These are phyloP conservation scores for Eustalomyia histrio DNA, from an alignment of 2,888 invertebrate genomes.

Conservation along the genomic window DNA sequence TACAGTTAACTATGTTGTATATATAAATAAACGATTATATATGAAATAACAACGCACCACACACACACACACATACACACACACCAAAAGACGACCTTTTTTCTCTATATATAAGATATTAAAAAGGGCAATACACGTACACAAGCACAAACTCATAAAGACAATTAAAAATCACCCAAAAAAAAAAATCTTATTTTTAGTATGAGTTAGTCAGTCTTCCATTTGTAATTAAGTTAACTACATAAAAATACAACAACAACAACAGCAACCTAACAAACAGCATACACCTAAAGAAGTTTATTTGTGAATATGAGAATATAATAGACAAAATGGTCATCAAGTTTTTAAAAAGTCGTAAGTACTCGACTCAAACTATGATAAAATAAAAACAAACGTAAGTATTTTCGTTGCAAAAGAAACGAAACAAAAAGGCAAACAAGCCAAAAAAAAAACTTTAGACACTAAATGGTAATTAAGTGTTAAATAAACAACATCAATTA, in stretches of 20 bases:
- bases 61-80: too few relatives aligned
- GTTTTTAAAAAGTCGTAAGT: conserved; percentile 36
- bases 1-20: background rate
- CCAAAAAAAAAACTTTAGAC: conserved; percentile 43
- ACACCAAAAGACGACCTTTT: conserved; percentile 29
- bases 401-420: conserved; percentile 13
- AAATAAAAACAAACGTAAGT: conserved; percentile 2
- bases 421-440: background rate
- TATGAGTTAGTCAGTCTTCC: conserved; percentile 22
- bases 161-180: conserved; percentile 61
- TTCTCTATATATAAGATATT: conserved; percentile 51
- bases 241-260: conserved; percentile 15
- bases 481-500: conserved; percentile 68
- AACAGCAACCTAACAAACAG: conserved; percentile 14
- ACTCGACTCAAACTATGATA: background rate
- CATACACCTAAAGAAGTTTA: conserved; percentile 21
- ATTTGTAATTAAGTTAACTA: conserved; percentile 60
- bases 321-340: conserved; percentile 63
- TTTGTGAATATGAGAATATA: conserved; percentile 48
- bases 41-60: conserved; percentile 3
- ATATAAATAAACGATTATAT: background rate
- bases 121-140: conserved; percentile 39
- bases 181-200: conserved; percentile 10
- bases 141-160: conserved; percentile 27
- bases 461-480: conserved; percentile 67